Evolutionary conservation across 2,113 vertebrate genomes (phyloP).

Genomic region (Sphyrna mokarran): DNA sequence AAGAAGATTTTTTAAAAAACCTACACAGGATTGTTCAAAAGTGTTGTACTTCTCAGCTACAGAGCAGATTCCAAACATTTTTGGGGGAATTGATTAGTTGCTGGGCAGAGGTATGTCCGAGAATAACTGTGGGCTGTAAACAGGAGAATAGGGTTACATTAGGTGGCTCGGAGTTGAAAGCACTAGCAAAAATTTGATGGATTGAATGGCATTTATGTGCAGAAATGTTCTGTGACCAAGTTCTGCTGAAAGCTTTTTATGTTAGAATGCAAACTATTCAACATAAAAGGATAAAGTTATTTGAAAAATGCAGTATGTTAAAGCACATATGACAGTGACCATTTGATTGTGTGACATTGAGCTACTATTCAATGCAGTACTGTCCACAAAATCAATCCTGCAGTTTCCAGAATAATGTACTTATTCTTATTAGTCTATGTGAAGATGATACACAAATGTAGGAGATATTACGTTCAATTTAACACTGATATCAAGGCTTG

Average conservation of each 20-base stretch:
- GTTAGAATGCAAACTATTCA: not conserved
- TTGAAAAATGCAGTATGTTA: no score
- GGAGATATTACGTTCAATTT: not conserved
- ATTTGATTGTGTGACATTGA: conserved; percentile 1
- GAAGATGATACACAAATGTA: not conserved
- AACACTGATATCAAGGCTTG: not conserved
- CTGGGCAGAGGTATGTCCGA: not conserved
- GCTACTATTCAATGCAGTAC: not conserved
- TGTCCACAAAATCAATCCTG: not conserved
- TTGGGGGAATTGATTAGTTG: not conserved
- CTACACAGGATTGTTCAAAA: not conserved
- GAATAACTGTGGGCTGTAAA: not conserved
- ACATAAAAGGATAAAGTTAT: not conserved
- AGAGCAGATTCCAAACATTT: not conserved
- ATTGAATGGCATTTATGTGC: not conserved
- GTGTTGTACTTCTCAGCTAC: not conserved
- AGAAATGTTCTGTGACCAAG: not conserved
- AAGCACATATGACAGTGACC: not conserved
- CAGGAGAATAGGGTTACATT: not conserved
- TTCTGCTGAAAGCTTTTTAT: not conserved
- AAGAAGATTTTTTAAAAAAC: not conserved
- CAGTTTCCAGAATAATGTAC: not conserved
- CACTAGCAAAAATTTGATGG: not conserved
- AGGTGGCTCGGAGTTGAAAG: not conserved
- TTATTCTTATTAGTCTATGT: not conserved